Evolutionary conservation across 2,113 vertebrate species (phyloP).

Genomic region (Tyrannus savana): DNA sequence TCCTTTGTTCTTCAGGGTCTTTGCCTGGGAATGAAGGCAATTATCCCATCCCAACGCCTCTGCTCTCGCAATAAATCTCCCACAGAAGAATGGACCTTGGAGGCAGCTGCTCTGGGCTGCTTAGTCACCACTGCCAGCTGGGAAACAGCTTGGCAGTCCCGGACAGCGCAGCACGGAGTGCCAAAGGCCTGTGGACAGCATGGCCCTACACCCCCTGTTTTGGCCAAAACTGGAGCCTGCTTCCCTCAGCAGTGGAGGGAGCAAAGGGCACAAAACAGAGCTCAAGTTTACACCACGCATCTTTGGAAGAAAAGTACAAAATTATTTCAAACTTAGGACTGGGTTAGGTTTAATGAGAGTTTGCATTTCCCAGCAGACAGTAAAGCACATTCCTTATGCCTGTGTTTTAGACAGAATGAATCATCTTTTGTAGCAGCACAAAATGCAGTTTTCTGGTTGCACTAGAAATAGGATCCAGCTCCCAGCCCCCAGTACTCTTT

Average conservation of each 20-base stretch:
- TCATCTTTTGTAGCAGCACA: not conserved
- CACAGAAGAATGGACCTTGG: constrained; percentile 31
- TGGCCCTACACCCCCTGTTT: not conserved
- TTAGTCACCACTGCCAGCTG: not conserved
- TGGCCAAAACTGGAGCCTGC: not conserved
- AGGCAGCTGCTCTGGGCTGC: constrained; percentile 30
- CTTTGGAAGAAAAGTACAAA: not conserved
- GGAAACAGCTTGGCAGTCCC: not conserved
- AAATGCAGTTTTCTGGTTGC: not conserved
- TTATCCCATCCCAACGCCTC: constrained; percentile 33
- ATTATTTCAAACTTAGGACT: not conserved
- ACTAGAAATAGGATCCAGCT: not conserved
- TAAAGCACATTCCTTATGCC: not conserved
- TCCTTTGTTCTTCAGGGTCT: constrained; percentile 58
- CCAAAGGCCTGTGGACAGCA: not conserved
- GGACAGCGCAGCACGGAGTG: fast-evolving
- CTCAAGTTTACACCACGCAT: not conserved
- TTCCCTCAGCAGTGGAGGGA: not conserved
- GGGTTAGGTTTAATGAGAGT: not conserved
- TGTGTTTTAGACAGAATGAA: not conserved
- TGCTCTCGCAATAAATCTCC: constrained; percentile 62
- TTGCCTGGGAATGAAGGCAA: constrained; percentile 18
- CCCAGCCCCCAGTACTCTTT: not conserved
- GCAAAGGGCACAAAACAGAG: not conserved
- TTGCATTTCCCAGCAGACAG: not conserved